phyloP scores from a whole-genome alignment of 2,113 vertebrate species.

The Pseudorectes ferrugineus region DNA sequence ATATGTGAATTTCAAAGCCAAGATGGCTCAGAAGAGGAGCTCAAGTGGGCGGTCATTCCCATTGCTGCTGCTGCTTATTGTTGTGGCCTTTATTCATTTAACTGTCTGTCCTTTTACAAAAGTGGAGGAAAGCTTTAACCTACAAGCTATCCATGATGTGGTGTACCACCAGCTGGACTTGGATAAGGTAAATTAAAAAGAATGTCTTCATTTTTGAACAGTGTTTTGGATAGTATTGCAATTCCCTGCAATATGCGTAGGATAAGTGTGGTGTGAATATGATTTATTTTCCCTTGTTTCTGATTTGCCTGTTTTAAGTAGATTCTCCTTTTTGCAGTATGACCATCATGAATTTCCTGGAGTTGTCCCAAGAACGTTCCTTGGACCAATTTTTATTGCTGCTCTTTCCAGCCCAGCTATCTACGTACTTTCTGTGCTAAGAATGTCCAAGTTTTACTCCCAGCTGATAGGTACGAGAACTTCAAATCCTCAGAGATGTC shows the following conservation, averaged over 20 bases:
- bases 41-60: constrained; percentile 24
- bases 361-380: constrained; percentile 92
- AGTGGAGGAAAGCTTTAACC: constrained; percentile 96
- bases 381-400: constrained; percentile 86
- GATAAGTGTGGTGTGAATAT: background rate
- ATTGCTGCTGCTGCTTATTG: constrained; percentile 71
- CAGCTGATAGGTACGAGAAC: constrained; percentile 81
- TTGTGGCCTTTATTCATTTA: constrained; percentile 77
- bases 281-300: background rate
- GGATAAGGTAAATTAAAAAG: constrained; percentile 74
- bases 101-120: constrained; percentile 88
- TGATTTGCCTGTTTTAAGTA: background rate
- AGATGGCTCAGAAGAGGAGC: constrained; percentile 78
- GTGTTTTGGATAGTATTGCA: background rate
- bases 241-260: background rate
- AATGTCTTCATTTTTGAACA: background rate
- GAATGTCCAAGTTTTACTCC: constrained; percentile 83
- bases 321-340: constrained; percentile 76
- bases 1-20: background rate
- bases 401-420: constrained; percentile 78
- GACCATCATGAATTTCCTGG: constrained; percentile 95
- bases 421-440: constrained; percentile 73
- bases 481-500: background rate
- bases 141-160: constrained; percentile 92
- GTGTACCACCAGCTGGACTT: constrained; percentile 84